Evolutionary conservation across 2,113 vertebrate species (phyloP), one percentile per base, ranked within the genome.

Genomic region (Ascaphus truei): DNA sequence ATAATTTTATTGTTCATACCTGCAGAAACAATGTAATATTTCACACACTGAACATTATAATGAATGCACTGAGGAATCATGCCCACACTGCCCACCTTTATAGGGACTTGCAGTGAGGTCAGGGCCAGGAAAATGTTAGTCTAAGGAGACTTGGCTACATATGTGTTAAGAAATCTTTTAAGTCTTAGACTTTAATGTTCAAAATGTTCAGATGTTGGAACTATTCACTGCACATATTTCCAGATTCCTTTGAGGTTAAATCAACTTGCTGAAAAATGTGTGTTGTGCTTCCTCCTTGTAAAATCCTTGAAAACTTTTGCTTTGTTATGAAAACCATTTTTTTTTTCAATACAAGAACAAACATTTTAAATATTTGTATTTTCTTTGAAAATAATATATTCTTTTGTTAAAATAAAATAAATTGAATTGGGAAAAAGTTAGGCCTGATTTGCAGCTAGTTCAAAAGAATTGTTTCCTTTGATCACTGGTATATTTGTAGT

Each of bases 221-320:
- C 56, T 71, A 41, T 61, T 71, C 67, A 61, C 45, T 59, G 56
- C 7, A 52, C 56, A 52, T 51, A 52, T 51, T 34, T 20, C 27
- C 39, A n/a, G 25, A 29, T 37, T 51, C 45, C 67, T 71, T 61
- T 71, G 67, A 71, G 67, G 67, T 61, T 71, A 71, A 61, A 71
- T 61, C 57, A 69, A 60, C 66, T 43, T 60, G 55, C 55, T 51
- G 27, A 22, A 61, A 39, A 71, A n/a, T n/a, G n/a, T 52, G 50
- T 41, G 16, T 50, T 60, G 60, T 61, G 15, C 67, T 61, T 71
- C 67, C 45, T 71, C 57, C 67, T 71, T 71, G 55, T 20, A 61
- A 61, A 52, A 61, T 41, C 67, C 67, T 71, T 71, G 67, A 61
- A 61, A 63, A 71, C 25, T 51, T 31, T 59, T 22, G 51, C 41